A percentile compares a stretch with the other conserved stretches of the same genome.
These are phyloP conservation scores for Tigriopus japonicus DNA, from an alignment of 1,140 invertebrate genomes.

Conservation along the genomic window DNA sequence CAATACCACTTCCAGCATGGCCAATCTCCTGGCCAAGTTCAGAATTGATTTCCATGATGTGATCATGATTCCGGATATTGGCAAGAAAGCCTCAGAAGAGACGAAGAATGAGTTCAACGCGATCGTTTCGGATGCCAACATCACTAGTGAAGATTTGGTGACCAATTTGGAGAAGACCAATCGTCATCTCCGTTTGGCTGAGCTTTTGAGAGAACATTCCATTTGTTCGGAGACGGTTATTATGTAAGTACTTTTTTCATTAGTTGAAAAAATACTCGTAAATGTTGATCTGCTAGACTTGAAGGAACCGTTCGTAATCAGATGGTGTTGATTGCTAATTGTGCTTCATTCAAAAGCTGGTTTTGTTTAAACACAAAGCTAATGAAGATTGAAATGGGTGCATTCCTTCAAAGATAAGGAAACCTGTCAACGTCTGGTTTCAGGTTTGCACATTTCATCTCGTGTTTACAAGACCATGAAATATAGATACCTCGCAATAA, in stretches of 20 bases:
- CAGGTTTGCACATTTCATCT: no score
- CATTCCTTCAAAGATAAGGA: no score
- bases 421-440: no score
- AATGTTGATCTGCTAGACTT: no score
- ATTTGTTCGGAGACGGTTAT: slow-evolving; percentile 65
- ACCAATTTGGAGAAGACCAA: slow-evolving; percentile 76
- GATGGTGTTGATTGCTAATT: no score
- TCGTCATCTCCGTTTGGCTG: slow-evolving; percentile 65
- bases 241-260: slow-evolving; percentile 41
- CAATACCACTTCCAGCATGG: slow-evolving; percentile 41
- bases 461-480: no score
- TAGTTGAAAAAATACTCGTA: neutral
- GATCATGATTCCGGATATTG: slow-evolving; percentile 58
- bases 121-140: slow-evolving; percentile 46
- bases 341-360: no score
- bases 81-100: slow-evolving; percentile 32
- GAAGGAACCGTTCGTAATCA: no score
- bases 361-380: no score
- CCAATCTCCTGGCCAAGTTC: slow-evolving; percentile 85
- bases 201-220: slow-evolving; percentile 67
- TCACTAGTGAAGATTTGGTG: slow-evolving; percentile 38
- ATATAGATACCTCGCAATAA: no score
- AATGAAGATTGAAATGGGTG: no score
- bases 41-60: slow-evolving; percentile 86
- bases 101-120: slow-evolving; percentile 42